Conservation (phyloP, 2,888 invertebrate species). For the Agrotis segetum region DNA sequence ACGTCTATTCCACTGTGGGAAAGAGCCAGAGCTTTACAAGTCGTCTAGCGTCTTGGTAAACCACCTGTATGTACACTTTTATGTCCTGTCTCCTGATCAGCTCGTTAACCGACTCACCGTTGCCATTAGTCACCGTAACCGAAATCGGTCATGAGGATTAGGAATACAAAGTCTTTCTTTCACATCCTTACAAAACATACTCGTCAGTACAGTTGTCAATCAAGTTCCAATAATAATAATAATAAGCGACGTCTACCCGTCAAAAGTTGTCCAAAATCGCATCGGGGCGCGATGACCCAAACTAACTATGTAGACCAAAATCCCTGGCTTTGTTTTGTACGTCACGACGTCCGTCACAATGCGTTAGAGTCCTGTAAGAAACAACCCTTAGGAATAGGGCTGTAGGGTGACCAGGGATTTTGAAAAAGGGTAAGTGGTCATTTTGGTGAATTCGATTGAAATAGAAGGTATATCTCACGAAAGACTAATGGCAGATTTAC, state of each 20-base stretch:
- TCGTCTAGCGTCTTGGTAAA: too few species aligned
- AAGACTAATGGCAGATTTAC: too few species aligned
- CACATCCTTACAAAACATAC: conserved; percentile 32
- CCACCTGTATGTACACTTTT: too few species aligned
- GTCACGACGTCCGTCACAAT: conserved; percentile 66
- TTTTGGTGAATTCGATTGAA: neutral
- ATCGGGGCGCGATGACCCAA: conserved; percentile 88
- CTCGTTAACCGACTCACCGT: neutral
- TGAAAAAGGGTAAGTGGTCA: neutral
- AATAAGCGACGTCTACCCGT: conserved; percentile 85
- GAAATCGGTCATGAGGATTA: conserved; percentile 29
- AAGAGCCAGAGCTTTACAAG: too few species aligned
- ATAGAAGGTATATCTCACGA: neutral
- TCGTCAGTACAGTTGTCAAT: conserved; percentile 80
- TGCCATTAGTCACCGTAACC: conserved; percentile 11
- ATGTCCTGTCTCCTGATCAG: neutral
- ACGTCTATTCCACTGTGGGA: too few species aligned
- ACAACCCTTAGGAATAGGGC: conserved; percentile 45
- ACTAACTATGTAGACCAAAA: conserved; percentile 89
- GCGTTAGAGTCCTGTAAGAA: conserved; percentile 59
- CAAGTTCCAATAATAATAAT: conserved; percentile 86
- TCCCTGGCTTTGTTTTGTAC: conserved; percentile 80
- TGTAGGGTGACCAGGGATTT: conserved; percentile 48
- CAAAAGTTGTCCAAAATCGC: conserved; percentile 90
- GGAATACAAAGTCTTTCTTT: conserved; percentile 17